Conservation (phyloP, 2,888 invertebrate species). For the Callimorpha dominula region DNA sequence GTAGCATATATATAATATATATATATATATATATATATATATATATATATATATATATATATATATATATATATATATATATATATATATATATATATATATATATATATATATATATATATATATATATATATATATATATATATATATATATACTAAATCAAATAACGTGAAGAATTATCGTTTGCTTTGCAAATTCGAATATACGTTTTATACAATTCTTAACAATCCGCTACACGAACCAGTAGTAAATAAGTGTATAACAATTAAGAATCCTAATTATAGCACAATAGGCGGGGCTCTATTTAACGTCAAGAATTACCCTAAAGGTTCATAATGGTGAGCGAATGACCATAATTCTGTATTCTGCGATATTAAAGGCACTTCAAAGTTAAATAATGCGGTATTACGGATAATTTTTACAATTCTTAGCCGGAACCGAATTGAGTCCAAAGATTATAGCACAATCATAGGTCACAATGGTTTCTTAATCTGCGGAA, state of each 20-base stretch:
- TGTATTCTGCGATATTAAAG: slow-evolving; percentile 45
- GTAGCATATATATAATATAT: too few species aligned
- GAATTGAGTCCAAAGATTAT: slow-evolving; percentile 5
- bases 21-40: too few species aligned
- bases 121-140: too few species aligned
- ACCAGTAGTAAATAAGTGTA: slow-evolving; percentile 19
- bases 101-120: too few species aligned
- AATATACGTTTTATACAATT: background rate
- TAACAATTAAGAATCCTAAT: slow-evolving; percentile 50
- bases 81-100: too few species aligned
- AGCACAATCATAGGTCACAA: background rate
- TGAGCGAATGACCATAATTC: slow-evolving; percentile 49
- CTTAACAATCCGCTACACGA: background rate
- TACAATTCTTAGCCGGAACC: background rate
- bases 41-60: too few species aligned
- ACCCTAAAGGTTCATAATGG: slow-evolving; percentile 50
- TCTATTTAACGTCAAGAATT: slow-evolving; percentile 46
- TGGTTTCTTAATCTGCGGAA: background rate
- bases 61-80: too few species aligned
- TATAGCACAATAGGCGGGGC: slow-evolving; percentile 40
- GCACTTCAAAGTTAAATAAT: slow-evolving; percentile 37
- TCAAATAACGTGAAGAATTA: too few species aligned
- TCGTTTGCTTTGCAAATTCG: too few species aligned
- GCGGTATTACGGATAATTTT: slow-evolving; percentile 24
- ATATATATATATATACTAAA: too few species aligned